A percentile compares a stretch with the other conserved stretches of the same genome.
These are phyloP conservation scores for Pollicipes pollicipes DNA, from an alignment of 1,140 invertebrate species.

Conservation along the genomic window DNA sequence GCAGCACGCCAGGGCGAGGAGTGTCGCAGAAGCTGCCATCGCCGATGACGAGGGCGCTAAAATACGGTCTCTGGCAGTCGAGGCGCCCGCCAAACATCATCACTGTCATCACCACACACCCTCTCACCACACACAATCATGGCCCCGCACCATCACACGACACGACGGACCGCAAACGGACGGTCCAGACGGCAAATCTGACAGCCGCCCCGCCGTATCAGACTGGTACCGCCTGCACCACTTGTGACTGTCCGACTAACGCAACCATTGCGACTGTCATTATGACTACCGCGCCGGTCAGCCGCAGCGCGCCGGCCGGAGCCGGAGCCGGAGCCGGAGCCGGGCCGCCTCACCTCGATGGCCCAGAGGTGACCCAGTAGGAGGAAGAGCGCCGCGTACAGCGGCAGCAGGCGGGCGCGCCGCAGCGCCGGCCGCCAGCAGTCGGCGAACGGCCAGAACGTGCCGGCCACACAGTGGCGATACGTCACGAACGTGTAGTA, in stretches of 20 bases:
- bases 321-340: not conserved
- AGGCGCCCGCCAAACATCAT: too few relatives aligned
- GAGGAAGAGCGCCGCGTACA: conserved; percentile 49
- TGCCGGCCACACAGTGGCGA: conserved; percentile 52
- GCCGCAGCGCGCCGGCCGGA: too few relatives aligned
- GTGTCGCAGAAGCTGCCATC: conserved; percentile 11
- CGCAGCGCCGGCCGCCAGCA: conserved; percentile 38
- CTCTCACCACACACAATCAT: too few relatives aligned
- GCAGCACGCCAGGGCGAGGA: too few relatives aligned
- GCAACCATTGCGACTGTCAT: conserved; percentile 5
- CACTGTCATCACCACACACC: too few relatives aligned
- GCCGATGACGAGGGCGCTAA: too few relatives aligned
- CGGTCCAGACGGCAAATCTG: not conserved
- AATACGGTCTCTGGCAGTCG: too few relatives aligned
- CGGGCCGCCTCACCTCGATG: conserved; percentile 39
- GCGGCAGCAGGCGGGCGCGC: conserved; percentile 45
- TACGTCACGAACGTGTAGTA: conserved; percentile 76
- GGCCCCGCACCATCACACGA: too few relatives aligned
- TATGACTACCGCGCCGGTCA: too few relatives aligned
- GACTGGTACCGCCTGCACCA: not conserved
- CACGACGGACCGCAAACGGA: too few relatives aligned
- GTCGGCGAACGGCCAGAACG: conserved; percentile 43
- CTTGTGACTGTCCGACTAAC: conserved; percentile 1
- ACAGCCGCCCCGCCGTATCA: not conserved
- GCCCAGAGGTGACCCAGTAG: conserved; percentile 48